A percentile compares a stretch with the other conserved stretches of the same genome.
These are phyloP conservation scores for Bradypodion pumilum DNA, from an alignment of 2,797 vertebrate species.

Conservation along the genomic window DNA sequence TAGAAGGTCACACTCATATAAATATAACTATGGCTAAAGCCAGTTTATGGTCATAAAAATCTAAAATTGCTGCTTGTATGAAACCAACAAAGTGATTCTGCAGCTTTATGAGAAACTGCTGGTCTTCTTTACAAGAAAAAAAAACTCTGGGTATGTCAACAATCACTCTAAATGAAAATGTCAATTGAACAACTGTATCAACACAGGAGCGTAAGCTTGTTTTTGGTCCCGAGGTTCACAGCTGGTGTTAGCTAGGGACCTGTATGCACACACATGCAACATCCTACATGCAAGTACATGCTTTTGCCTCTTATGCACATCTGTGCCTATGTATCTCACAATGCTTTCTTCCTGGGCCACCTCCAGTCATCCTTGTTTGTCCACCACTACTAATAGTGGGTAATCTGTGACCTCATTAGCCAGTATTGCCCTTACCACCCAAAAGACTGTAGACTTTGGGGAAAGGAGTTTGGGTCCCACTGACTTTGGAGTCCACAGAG, in stretches of 20 bases:
- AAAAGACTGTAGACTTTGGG: neutral
- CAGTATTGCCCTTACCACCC: neutral
- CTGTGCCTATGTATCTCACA: neutral
- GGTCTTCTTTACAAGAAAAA: neutral
- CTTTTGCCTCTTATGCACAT: neutral
- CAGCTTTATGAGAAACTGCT: neutral
- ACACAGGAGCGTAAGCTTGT: neutral
- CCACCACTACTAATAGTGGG: neutral
- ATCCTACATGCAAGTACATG: too few relatives aligned
- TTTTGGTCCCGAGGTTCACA: neutral
- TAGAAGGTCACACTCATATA: neutral
- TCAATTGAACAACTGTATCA: neutral
- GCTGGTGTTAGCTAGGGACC: neutral
- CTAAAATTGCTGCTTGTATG: neutral
- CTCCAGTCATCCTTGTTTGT: too few relatives aligned
- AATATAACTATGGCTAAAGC: neutral
- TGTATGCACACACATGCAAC: neutral
- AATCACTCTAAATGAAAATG: neutral
- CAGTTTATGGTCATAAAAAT: neutral
- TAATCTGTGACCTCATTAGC: neutral
- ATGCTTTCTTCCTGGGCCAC: neutral
- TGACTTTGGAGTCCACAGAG: neutral
- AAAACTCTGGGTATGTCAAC: neutral
- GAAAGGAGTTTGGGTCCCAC: neutral
- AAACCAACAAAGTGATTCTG: neutral